A percentile compares a stretch with the other conserved stretches of the same genome.
Evolutionary conservation across 2,888 invertebrate species (phyloP).

Genomic region (Epiblema foenella): DNA sequence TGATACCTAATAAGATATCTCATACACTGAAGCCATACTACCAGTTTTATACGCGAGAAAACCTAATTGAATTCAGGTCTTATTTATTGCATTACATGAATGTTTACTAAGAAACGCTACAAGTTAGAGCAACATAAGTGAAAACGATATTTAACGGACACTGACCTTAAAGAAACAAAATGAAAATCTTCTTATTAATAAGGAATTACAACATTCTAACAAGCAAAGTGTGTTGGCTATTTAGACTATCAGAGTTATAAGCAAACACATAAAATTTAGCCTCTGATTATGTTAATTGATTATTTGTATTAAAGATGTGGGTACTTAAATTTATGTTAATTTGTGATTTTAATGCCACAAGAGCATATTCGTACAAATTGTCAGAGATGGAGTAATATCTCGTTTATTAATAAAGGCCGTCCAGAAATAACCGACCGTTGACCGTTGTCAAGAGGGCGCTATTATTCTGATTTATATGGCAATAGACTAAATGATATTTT

Average conservation of each 20-base stretch:
- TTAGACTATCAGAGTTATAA: background rate
- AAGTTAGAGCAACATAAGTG: background rate
- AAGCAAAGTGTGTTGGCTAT: background rate
- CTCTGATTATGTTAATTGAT: background rate
- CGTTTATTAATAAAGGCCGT: too few relatives aligned
- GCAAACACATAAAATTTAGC: background rate
- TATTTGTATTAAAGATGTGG: background rate
- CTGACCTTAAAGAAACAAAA: slow-evolving; percentile 7
- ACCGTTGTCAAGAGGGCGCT: too few relatives aligned
- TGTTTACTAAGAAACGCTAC: background rate
- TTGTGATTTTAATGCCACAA: background rate
- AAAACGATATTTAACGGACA: slow-evolving; percentile 12
- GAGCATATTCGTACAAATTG: background rate
- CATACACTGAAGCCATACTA: slow-evolving; percentile 34
- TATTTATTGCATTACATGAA: slow-evolving; percentile 21
- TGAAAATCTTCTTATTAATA: slow-evolving; percentile 25
- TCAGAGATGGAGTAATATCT: too few relatives aligned
- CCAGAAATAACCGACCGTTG: too few relatives aligned
- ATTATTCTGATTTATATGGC: too few relatives aligned
- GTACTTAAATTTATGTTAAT: background rate
- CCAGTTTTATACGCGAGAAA: slow-evolving; percentile 16
- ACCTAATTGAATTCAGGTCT: slow-evolving; percentile 22
- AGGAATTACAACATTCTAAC: slow-evolving; percentile 23
- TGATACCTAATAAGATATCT: slow-evolving; percentile 12
- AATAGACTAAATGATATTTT: too few relatives aligned